Percentiles rank a stretch among this genome's conserved stretches.
phyloP scores from a whole-genome alignment of 2,797 vertebrate species.

The Coilia nasus region DNA sequence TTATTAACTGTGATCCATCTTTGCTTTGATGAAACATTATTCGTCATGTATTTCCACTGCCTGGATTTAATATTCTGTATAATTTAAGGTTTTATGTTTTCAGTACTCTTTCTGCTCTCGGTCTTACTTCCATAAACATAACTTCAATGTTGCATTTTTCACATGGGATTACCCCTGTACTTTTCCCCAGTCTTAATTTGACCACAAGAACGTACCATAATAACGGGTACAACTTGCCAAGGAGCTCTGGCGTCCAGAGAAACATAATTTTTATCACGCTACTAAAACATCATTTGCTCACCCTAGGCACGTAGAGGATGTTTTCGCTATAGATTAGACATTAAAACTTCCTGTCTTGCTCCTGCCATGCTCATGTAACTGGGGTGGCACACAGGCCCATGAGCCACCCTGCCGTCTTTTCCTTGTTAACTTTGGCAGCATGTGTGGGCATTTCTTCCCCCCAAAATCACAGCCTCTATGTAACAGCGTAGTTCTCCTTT shows the following conservation, averaged over 20 bases:
- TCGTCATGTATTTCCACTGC: slow-evolving; percentile 6
- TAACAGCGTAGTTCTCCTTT: not conserved
- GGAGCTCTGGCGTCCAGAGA: slow-evolving; percentile 5
- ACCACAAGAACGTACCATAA: slow-evolving; percentile 28
- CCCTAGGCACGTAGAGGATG: not conserved
- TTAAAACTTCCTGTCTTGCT: slow-evolving; percentile 14
- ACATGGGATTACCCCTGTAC: slow-evolving; percentile 18
- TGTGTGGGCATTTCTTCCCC: not conserved
- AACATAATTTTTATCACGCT: slow-evolving; percentile 22
- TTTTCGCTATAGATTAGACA: slow-evolving; percentile 16
- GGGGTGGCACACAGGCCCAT: not conserved
- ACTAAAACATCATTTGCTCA: slow-evolving; percentile 9
- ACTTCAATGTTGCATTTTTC: slow-evolving; percentile 2
- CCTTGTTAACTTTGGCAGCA: slow-evolving; percentile 6
- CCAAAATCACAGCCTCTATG: not conserved
- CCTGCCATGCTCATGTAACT: not conserved
- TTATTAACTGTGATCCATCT: not conserved
- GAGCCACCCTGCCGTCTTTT: not conserved
- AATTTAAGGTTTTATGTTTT: slow-evolving; percentile 20
- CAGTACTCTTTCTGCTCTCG: slow-evolving; percentile 1
- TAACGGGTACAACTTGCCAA: slow-evolving; percentile 10
- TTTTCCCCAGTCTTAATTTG: slow-evolving; percentile 14
- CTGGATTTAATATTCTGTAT: not conserved
- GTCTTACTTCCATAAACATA: slow-evolving; percentile 23
- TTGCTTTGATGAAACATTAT: slow-evolving; percentile 28